Evolutionary conservation across 2,888 invertebrate genomes (phyloP), one percentile per base, ranked within the genome.

Genomic region (Drosophila birchii): DNA sequence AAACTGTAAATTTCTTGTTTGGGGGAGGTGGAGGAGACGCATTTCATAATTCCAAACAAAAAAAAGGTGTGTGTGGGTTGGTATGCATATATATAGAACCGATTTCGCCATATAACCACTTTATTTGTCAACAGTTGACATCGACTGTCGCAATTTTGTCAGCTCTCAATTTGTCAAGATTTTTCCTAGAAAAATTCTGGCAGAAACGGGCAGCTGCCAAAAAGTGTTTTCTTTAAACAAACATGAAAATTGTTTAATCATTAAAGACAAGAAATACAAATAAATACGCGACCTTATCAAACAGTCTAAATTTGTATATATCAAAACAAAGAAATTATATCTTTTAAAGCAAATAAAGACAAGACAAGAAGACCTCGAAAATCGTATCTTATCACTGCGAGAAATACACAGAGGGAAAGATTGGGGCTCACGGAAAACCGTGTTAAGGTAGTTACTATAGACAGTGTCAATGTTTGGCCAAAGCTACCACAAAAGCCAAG

Each of bases 361-460:
- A 29, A 8, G 63, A 20, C 49, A 18, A 23, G 69, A 29, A 68
- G 68, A 68, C 68, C 68, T 68, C 47, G 1, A 66, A 66, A 66
- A 43, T 44, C 20, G 29, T 66, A 66, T 64, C 64, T 51, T 20
- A 20, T 41, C 43, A n/a, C n/a, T 2, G 38, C 18, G 36, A n/a
- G 34, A 55, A 20, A 14, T 66, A 39, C 29, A 32, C 26, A 8
- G 29, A 26, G 26, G 20, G n/a, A n/a, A 29, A 71, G 39, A 53
- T 20, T 39, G 45, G 36, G 36, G 41, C 81, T 74, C 89, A 84
- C 81, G 78, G 54, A 63, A 47, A 34, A 71, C 53, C 72, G 68
- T 55, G 81, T 84, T 84, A 84, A 79, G 88, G 84, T 88, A 88
- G n/a, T n/a, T n/a, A n/a, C n/a, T n/a, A n/a, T n/a, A n/a, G n/a